Base-by-base conservation (phyloP, 1,140 invertebrate genomes). In the Laodelphax striatellus region DNA sequence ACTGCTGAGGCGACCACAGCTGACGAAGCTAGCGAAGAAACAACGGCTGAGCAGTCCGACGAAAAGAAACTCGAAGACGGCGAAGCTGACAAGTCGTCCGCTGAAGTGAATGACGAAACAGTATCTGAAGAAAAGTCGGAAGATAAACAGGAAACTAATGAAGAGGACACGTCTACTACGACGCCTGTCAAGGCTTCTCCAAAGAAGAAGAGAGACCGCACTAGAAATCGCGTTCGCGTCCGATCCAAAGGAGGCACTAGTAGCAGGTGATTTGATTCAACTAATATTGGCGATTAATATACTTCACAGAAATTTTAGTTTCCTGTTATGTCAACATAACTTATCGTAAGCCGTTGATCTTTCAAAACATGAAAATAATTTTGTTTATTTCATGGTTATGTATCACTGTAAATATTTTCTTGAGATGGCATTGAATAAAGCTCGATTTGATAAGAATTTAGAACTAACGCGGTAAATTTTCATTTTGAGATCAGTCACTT, bases 11-110 rank as follows among this genome's bases (percentile, higher is more conserved):
- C 34, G 34, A 38, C 34, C 34, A 19, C 53, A 14, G 19, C 34
- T 9, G 53, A 55, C 8, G 58, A 60, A 10, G 38, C 57, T 55
- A 66, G 66, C 17, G 75, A 77, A 42, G 57, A 52, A 8, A 34
- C 58, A 13, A 24, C 41, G 14, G 52, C 4, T 19, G 46, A 54
- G 17, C 55, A 57, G 55, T 22, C 41, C 11, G 52, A 19, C 52
- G 46, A 54, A 17, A 62, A 57, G 55, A 56, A 57, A 24, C 21
- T 22, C 44, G 44, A 62, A 57, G 41, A 52, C 43, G 38, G 42
- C 22, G 59, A 53, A 11, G 46, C 41, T 52, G 58, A 46, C 41
- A 44, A 19, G 14, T 56, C 55, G 10, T 34, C 11, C 28, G 38
- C 21, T 14, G 59, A 53, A 16, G 46, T 28, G 1, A 43, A 41